Evolutionary conservation across 2,888 invertebrate genomes (phyloP).

Genomic region (Amphiduros pacificus): DNA sequence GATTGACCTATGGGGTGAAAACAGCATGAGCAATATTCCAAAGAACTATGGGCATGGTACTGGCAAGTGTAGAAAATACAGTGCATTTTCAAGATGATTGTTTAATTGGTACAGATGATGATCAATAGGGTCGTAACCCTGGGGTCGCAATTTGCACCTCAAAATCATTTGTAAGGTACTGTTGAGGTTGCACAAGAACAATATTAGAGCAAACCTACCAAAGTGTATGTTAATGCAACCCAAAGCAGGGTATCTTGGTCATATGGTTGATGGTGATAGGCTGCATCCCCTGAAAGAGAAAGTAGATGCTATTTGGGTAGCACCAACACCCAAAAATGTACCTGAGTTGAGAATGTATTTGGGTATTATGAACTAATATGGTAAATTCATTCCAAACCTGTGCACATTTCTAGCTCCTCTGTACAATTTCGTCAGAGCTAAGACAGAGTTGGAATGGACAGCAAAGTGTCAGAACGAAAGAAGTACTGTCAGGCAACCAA

Average conservation of each 20-base stretch:
- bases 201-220: too few relatives aligned
- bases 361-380: conserved; percentile 1
- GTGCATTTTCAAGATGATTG: conserved; percentile 2
- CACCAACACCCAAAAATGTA: too few relatives aligned
- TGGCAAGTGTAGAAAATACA: background rate
- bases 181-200: background rate
- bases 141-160: background rate
- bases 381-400: background rate
- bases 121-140: too few relatives aligned
- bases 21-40: background rate
- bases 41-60: background rate
- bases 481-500: background rate
- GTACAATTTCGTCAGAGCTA: background rate
- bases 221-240: too few relatives aligned
- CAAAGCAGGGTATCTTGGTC: too few relatives aligned
- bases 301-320: too few relatives aligned
- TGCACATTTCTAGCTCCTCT: background rate
- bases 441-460: background rate
- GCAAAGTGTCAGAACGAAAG: background rate
- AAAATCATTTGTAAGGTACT: background rate
- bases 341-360: background rate
- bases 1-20: conserved; percentile 2
- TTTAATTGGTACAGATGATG: background rate
- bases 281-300: too few relatives aligned
- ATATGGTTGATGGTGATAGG: too few relatives aligned